Conservation (phyloP, 2,113 vertebrate genomes). For the Notarius lentiginosus region DNA sequence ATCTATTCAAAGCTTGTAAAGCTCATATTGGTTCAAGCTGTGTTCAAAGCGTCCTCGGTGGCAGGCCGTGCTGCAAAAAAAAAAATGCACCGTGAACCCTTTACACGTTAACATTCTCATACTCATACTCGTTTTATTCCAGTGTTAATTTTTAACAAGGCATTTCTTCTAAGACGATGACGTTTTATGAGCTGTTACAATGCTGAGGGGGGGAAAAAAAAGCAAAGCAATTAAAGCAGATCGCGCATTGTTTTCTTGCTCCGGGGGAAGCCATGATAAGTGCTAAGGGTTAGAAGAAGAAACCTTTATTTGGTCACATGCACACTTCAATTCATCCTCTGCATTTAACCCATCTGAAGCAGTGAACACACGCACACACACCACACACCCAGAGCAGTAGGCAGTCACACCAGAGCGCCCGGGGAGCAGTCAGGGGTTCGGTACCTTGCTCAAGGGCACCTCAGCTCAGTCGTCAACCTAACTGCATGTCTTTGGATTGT, state of each 20-base stretch:
- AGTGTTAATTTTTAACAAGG: conserved; percentile 52
- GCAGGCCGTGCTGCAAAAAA: conserved; percentile 39
- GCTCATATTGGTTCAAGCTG: conserved; percentile 22
- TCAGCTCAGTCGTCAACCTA: too few relatives aligned
- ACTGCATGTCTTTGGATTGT: too few relatives aligned
- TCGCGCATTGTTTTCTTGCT: not conserved
- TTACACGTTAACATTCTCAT: conserved; percentile 21
- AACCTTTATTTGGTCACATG: too few relatives aligned
- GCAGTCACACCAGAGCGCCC: too few relatives aligned
- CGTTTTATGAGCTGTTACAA: conserved; percentile 45
- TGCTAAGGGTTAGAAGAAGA: too few relatives aligned
- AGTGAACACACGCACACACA: too few relatives aligned
- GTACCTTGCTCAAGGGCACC: too few relatives aligned
- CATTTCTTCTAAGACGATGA: conserved; percentile 41
- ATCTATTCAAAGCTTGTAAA: conserved; percentile 20
- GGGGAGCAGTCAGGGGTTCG: too few relatives aligned
- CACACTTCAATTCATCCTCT: too few relatives aligned
- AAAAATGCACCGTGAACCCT: conserved; percentile 43
- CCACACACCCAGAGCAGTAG: too few relatives aligned
- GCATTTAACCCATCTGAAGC: too few relatives aligned
- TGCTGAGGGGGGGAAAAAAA: not conserved
- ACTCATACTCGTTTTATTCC: conserved; percentile 49
- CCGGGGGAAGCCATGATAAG: not conserved
- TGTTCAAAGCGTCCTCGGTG: conserved; percentile 6
- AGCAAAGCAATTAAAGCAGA: conserved; percentile 53